These are phyloP conservation scores for Sylvicola cinctus DNA, from an alignment of 2,888 invertebrate species.

Conservation along the genomic window DNA sequence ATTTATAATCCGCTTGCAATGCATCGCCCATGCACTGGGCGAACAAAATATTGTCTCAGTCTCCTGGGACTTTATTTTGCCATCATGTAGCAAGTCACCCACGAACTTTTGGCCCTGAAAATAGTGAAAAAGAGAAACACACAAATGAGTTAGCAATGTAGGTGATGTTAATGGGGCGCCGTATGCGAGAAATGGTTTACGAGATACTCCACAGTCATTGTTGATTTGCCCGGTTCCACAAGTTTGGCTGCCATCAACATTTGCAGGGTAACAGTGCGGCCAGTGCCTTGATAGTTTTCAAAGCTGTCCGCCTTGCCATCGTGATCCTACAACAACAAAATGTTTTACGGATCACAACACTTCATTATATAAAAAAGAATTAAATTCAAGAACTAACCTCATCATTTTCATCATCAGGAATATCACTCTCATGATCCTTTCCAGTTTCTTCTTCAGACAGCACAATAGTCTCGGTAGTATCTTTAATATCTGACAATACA, in stretches of 20 bases:
- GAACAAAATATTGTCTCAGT: slow-evolving; percentile 73
- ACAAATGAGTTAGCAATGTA: not conserved
- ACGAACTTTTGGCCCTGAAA: slow-evolving; percentile 70
- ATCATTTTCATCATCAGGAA: slow-evolving; percentile 33
- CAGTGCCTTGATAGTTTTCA: slow-evolving; percentile 25
- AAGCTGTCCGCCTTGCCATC: slow-evolving; percentile 18
- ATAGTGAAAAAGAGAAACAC: slow-evolving; percentile 1
- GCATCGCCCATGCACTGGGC: slow-evolving; percentile 84
- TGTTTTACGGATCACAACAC: no score
- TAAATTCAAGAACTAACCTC: slow-evolving; percentile 18
- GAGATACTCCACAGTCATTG: slow-evolving; percentile 79
- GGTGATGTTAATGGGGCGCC: no score
- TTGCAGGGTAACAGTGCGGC: slow-evolving; percentile 58
- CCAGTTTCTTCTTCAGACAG: slow-evolving; percentile 15
- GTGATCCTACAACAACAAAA: slow-evolving; percentile 7
- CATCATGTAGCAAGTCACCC: slow-evolving; percentile 66
- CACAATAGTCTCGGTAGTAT: no score
- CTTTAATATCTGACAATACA: no score
- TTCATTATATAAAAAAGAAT: no score
- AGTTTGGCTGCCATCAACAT: slow-evolving; percentile 72
- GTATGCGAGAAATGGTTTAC: slow-evolving; percentile 27
- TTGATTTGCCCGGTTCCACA: slow-evolving; percentile 59
- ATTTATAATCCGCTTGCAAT: slow-evolving; percentile 77
- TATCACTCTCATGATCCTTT: slow-evolving; percentile 31
- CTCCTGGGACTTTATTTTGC: slow-evolving; percentile 75